These are phyloP conservation scores for Leuciscus idus DNA, from an alignment of 2,113 vertebrate species.

Conservation along the genomic window DNA sequence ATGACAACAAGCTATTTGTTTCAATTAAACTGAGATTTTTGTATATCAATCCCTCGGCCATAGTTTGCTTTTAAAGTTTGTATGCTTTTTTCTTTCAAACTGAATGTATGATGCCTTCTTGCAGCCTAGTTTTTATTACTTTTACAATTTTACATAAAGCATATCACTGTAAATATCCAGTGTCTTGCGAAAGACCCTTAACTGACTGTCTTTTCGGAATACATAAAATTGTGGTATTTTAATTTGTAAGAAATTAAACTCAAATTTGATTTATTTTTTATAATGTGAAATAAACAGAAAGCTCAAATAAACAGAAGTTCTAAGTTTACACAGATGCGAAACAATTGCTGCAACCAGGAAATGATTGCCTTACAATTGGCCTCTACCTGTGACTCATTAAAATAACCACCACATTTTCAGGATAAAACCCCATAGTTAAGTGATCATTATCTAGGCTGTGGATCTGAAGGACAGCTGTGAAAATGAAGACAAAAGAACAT, in stretches of 20 bases:
- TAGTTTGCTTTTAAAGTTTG: conserved; percentile 26
- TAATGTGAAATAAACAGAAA: background rate
- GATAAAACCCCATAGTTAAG: conserved; percentile 18
- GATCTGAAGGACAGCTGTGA: conserved; percentile 30
- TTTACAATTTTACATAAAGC: conserved; percentile 6
- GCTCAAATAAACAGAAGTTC: background rate
- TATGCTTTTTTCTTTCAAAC: conserved; percentile 17
- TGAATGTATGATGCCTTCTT: conserved; percentile 15
- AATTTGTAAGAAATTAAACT: background rate
- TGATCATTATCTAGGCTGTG: conserved; percentile 24
- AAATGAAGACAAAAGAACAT: conserved; percentile 18
- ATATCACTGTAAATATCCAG: background rate
- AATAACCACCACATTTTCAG: conserved; percentile 28
- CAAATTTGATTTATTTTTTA: background rate
- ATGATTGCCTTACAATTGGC: conserved; percentile 12
- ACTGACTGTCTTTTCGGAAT: background rate
- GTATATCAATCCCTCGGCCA: background rate
- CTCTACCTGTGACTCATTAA: conserved; percentile 31
- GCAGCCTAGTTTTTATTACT: background rate
- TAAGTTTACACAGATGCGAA: conserved; percentile 15
- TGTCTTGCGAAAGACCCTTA: background rate
- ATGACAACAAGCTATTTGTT: conserved; percentile 11
- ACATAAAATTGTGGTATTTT: background rate
- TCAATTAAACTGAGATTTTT: background rate
- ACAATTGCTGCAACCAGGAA: background rate